phyloP scores from a whole-genome alignment of 1,140 invertebrate species.

The Drosophila chauvacae region DNA sequence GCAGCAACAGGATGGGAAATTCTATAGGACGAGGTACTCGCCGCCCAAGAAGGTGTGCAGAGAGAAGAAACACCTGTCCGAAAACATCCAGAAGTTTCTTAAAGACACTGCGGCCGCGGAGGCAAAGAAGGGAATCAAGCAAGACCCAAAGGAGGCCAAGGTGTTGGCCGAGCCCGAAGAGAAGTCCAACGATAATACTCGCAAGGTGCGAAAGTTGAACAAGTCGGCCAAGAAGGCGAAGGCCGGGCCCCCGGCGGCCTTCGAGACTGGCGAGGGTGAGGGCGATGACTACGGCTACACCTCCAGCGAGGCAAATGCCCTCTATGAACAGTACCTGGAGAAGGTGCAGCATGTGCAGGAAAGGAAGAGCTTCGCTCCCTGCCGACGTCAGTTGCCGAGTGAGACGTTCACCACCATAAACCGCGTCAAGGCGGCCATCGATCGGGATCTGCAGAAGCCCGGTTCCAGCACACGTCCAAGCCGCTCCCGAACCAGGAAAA shows the following conservation, averaged over 20 bases:
- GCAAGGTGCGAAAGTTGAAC: slow-evolving; percentile 88
- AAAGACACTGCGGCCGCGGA: slow-evolving; percentile 92
- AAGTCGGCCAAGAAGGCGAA: slow-evolving; percentile 92
- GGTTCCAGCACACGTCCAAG: slow-evolving; percentile 49
- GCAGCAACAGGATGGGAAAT: slow-evolving; percentile 84
- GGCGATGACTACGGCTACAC: slow-evolving; percentile 96
- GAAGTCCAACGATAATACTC: slow-evolving; percentile 88
- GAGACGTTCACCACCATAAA: slow-evolving; percentile 87
- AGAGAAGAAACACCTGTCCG: slow-evolving; percentile 87
- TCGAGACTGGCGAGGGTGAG: slow-evolving; percentile 87
- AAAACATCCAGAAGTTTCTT: slow-evolving; percentile 92
- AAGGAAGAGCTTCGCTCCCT: slow-evolving; percentile 73
- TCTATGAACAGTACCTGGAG: slow-evolving; percentile 93
- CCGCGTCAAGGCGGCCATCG: slow-evolving; percentile 90
- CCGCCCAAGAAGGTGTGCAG: slow-evolving; percentile 92
- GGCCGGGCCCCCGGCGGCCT: too few relatives aligned
- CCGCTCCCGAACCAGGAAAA: too few relatives aligned
- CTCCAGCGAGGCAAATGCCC: slow-evolving; percentile 91
- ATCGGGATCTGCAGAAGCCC: slow-evolving; percentile 90
- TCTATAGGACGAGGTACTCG: slow-evolving; percentile 91
- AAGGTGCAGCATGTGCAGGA: slow-evolving; percentile 85
- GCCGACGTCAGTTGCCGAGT: slow-evolving; percentile 48
- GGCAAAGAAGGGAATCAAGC: slow-evolving; percentile 86
- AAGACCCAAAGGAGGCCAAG: slow-evolving; percentile 87
- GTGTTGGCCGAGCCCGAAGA: slow-evolving; percentile 90